Conservation (phyloP, 2,888 invertebrate genomes). For the Rhagonycha lutea region DNA sequence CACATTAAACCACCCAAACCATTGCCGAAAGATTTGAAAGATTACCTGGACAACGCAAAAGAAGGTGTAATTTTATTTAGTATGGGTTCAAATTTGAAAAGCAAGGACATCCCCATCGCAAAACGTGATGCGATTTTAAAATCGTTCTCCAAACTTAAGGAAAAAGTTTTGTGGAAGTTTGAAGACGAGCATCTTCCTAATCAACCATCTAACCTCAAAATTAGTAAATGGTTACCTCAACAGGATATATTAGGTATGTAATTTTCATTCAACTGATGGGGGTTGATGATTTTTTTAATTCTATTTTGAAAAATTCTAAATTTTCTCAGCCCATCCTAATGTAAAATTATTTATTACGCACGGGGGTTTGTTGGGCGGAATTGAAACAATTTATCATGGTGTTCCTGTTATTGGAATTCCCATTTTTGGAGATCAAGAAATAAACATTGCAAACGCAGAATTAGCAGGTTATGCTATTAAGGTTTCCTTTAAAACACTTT, state of each 20-base stretch:
- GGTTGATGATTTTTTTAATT: no score
- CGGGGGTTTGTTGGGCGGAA: slow-evolving; percentile 6
- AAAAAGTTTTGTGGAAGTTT: slow-evolving; percentile 51
- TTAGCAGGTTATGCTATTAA: slow-evolving; percentile 49
- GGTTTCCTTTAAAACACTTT: slow-evolving; percentile 49
- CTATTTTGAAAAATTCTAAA: no score
- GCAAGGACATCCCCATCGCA: slow-evolving; percentile 39
- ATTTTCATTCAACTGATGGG: neutral
- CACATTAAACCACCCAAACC: slow-evolving; percentile 29
- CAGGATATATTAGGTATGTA: slow-evolving; percentile 22
- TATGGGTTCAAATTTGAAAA: slow-evolving; percentile 47
- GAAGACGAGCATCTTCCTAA: slow-evolving; percentile 32
- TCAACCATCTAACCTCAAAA: slow-evolving; percentile 14
- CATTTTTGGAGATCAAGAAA: slow-evolving; percentile 15
- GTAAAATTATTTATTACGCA: neutral
- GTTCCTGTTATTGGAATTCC: slow-evolving; percentile 6
- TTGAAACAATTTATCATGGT: slow-evolving; percentile 9
- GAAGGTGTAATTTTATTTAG: slow-evolving; percentile 50
- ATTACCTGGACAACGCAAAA: slow-evolving; percentile 43
- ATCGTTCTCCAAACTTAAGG: slow-evolving; percentile 45
- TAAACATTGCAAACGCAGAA: slow-evolving; percentile 11
- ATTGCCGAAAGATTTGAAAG: slow-evolving; percentile 39
- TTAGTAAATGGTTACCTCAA: slow-evolving; percentile 25
- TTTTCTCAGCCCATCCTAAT: neutral
- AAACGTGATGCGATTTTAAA: slow-evolving; percentile 39